Conservation (phyloP, 2,888 invertebrate species). For the Criorhina ranunculi region DNA sequence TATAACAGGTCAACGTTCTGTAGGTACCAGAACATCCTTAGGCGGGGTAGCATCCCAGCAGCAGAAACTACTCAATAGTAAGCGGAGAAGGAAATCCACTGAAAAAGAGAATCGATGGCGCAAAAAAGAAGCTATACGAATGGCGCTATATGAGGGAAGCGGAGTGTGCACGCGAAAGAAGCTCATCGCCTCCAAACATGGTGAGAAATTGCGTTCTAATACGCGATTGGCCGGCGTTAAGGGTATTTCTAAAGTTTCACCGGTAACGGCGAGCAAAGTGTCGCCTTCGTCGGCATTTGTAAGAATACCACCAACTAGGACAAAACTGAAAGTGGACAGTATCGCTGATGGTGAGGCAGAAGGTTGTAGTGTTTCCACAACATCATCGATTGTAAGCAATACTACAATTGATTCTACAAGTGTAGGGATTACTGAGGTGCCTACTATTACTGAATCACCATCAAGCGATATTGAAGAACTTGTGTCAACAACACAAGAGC, state of each 20-base stretch:
- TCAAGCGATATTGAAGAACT: slow-evolving; percentile 53
- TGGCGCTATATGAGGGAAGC: slow-evolving; percentile 74
- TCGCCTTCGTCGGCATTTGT: slow-evolving; percentile 51
- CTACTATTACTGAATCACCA: slow-evolving; percentile 10
- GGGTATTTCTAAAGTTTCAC: slow-evolving; percentile 45
- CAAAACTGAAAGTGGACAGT: slow-evolving; percentile 6
- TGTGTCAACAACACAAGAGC: slow-evolving; percentile 74
- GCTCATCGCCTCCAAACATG: slow-evolving; percentile 53
- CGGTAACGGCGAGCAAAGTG: slow-evolving; percentile 68
- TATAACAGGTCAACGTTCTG: slow-evolving; percentile 44
- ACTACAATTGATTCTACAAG: slow-evolving; percentile 20
- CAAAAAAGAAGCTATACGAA: slow-evolving; percentile 76
- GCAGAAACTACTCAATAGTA: slow-evolving; percentile 43
- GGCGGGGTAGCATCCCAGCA: slow-evolving; percentile 25
- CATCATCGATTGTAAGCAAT: slow-evolving; percentile 63
- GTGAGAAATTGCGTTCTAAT: slow-evolving; percentile 6
- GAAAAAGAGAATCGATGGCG: slow-evolving; percentile 79
- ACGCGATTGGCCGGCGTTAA: not conserved
- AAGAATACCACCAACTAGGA: slow-evolving; percentile 7
- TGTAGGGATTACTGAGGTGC: slow-evolving; percentile 9
- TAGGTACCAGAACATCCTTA: slow-evolving; percentile 39
- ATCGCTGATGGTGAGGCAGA: slow-evolving; percentile 45
- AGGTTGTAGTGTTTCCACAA: slow-evolving; percentile 56
- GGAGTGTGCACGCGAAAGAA: slow-evolving; percentile 61
- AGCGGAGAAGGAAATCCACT: slow-evolving; percentile 59